Evolutionary conservation across 2,113 vertebrate genomes (phyloP).

Genomic region (Corydoras maculifer): DNA sequence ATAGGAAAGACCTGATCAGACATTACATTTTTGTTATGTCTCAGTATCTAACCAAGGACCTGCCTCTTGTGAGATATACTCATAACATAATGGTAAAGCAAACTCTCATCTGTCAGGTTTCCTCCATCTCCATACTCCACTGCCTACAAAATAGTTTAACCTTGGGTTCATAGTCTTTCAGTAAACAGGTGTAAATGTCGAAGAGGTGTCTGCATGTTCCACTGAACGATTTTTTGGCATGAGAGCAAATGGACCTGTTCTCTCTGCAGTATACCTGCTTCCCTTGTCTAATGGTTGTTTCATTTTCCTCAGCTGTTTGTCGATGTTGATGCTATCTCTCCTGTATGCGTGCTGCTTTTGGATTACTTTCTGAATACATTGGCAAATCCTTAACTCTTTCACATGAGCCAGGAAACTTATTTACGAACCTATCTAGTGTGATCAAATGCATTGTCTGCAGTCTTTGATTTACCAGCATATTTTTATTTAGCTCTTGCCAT

Average conservation of each 20-base stretch:
- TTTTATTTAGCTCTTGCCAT: background rate
- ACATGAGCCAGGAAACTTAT: slow-evolving; percentile 47
- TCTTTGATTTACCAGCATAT: slow-evolving; percentile 41
- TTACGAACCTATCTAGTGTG: slow-evolving; percentile 54
- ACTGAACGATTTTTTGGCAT: slow-evolving; percentile 15
- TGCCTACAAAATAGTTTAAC: slow-evolving; percentile 25
- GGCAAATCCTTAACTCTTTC: slow-evolving; percentile 50
- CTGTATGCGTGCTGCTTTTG: slow-evolving; percentile 52
- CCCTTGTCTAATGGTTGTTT: slow-evolving; percentile 32
- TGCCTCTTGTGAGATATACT: slow-evolving; percentile 3
- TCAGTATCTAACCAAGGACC: slow-evolving; percentile 9
- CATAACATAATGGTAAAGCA: background rate
- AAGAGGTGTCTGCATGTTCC: slow-evolving; percentile 19
- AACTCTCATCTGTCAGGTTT: slow-evolving; percentile 17
- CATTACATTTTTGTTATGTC: slow-evolving; percentile 2
- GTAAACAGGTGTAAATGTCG: slow-evolving; percentile 30
- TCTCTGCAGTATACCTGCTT: background rate
- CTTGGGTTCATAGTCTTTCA: slow-evolving; percentile 21
- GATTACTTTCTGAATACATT: slow-evolving; percentile 57
- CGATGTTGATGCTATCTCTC: slow-evolving; percentile 40
- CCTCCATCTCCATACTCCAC: slow-evolving; percentile 14
- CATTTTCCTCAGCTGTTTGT: slow-evolving; percentile 37
- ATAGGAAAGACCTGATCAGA: slow-evolving; percentile 11
- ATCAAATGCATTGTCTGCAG: slow-evolving; percentile 58
- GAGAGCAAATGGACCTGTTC: slow-evolving; percentile 3